Conservation (phyloP, 2,113 vertebrate genomes). For the Trachemys scripta region DNA sequence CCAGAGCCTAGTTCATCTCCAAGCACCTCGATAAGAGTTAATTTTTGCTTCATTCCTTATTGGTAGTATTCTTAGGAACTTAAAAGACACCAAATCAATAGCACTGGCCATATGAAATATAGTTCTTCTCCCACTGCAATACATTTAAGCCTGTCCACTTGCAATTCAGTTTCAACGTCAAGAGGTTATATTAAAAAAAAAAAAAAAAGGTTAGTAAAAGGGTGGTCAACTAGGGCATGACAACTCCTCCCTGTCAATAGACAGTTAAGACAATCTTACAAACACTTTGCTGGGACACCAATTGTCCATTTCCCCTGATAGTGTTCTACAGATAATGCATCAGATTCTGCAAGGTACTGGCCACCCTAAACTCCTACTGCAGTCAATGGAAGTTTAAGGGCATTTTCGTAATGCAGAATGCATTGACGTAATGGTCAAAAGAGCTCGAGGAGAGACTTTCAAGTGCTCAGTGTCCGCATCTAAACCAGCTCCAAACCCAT, state of each 20-base stretch:
- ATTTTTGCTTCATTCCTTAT: constrained; percentile 52
- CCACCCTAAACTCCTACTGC: background rate
- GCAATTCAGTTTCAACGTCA: constrained; percentile 33
- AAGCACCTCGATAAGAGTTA: background rate
- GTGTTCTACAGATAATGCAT: background rate
- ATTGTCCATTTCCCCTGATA: background rate
- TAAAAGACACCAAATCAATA: constrained; percentile 35
- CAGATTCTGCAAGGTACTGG: background rate
- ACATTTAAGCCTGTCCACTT: constrained; percentile 38
- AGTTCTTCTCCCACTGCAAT: background rate
- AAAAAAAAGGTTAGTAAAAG: background rate
- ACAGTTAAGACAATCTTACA: background rate
- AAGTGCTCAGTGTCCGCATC: background rate
- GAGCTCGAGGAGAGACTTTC: background rate
- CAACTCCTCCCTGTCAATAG: background rate
- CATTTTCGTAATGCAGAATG: background rate
- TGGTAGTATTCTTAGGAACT: constrained; percentile 11
- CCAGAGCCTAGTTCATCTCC: constrained; percentile 18
- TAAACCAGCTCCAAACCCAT: background rate
- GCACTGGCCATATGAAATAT: background rate
- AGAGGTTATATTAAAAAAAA: background rate
- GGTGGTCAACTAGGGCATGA: constrained; percentile 7
- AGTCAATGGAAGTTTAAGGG: background rate
- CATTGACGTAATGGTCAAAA: background rate
- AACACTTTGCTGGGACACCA: background rate